Evolutionary conservation across 1,140 invertebrate genomes (phyloP).

Genomic region (Cryptotermes secundus): DNA sequence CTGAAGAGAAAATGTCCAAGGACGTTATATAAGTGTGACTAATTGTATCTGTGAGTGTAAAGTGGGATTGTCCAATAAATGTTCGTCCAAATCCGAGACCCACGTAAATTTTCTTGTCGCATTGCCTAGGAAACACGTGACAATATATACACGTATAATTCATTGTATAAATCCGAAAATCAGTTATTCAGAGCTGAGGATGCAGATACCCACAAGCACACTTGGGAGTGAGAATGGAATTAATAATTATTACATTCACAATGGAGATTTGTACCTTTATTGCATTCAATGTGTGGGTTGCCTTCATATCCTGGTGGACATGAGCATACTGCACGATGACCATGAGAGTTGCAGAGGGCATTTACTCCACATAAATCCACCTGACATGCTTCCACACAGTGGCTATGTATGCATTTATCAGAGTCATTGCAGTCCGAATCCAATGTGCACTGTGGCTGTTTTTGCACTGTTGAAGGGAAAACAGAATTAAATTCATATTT

Average conservation of each 20-base stretch:
- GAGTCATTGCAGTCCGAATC: slow-evolving; percentile 71
- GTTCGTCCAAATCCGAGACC: no score
- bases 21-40: no score
- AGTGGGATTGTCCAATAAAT: no score
- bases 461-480: slow-evolving; percentile 39
- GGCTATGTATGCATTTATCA: slow-evolving; percentile 71
- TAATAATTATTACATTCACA: no score
- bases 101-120: no score
- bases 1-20: no score
- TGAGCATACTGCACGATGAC: slow-evolving; percentile 73
- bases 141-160: no score
- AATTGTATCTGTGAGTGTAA: no score
- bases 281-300: slow-evolving; percentile 80
- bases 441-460: slow-evolving; percentile 60
- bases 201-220: background rate
- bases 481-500: no score
- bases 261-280: slow-evolving; percentile 51
- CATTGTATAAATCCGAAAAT: background rate
- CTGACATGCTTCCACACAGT: slow-evolving; percentile 76
- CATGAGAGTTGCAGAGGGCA: slow-evolving; percentile 73
- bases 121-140: no score
- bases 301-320: slow-evolving; percentile 78
- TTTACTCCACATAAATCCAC: slow-evolving; percentile 78
- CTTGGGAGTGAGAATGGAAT: no score
- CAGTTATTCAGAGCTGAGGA: background rate